A percentile compares a stretch with the other conserved stretches of the same genome.
Evolutionary conservation across 2,113 vertebrate species (phyloP).

Genomic region (Bos taurus): DNA sequence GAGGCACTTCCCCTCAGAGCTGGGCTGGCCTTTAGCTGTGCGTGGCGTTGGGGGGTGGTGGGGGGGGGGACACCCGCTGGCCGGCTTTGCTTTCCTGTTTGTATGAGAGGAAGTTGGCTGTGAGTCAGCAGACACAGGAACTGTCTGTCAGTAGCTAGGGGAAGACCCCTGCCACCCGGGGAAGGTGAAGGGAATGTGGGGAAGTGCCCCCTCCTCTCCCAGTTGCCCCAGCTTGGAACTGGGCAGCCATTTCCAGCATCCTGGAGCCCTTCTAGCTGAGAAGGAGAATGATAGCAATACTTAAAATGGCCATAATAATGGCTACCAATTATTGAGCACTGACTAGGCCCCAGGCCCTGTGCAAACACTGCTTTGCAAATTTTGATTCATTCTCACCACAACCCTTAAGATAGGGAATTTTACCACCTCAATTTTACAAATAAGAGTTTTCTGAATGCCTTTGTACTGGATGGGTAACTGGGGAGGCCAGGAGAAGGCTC

Average conservation of each 20-base stretch:
- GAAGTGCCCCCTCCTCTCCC: not conserved
- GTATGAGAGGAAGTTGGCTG: constrained; percentile 43
- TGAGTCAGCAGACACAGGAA: not conserved
- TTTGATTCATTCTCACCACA: constrained; percentile 4
- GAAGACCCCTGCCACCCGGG: constrained; percentile 49
- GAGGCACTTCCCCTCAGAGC: constrained; percentile 21
- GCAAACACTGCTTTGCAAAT: not conserved
- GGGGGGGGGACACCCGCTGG: not conserved
- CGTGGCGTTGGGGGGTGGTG: not conserved
- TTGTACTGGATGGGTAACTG: not conserved
- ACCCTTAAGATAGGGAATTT: not conserved
- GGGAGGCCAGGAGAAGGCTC: not conserved
- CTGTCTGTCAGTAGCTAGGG: constrained; percentile 2
- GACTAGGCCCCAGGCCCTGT: not conserved
- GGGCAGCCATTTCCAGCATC: not conserved
- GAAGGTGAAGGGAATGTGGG: not conserved
- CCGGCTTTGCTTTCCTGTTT: constrained; percentile 47
- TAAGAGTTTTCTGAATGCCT: not conserved
- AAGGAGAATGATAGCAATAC: constrained; percentile 11
- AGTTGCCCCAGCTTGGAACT: not conserved
- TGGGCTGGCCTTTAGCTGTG: not conserved
- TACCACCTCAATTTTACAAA: constrained; percentile 7
- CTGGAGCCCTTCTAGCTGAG: not conserved
- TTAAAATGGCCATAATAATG: constrained; percentile 7
- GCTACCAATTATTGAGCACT: not conserved